Conservation (phyloP, 30 jellyfish, hydroid and myxozoan genomes). For the Chironex yamaguchii region DNA sequence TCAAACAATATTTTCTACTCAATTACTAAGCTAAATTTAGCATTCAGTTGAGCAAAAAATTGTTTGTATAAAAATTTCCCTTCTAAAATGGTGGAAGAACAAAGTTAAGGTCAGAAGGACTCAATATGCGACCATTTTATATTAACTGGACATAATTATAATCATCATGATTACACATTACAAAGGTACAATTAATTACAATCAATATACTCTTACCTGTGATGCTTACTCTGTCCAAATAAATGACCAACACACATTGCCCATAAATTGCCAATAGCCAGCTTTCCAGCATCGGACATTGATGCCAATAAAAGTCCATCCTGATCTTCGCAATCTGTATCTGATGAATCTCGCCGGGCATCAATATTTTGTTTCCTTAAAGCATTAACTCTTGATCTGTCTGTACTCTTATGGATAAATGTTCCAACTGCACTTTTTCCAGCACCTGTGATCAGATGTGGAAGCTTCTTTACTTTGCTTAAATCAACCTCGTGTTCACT, state of each 20-base stretch:
- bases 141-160: no score
- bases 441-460: not conserved
- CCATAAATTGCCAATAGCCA: not conserved
- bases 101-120: no score
- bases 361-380: not conserved
- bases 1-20: no score
- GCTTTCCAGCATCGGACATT: not conserved
- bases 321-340: not conserved
- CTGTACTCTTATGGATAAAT: not conserved
- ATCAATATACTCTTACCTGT: not conserved
- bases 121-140: no score
- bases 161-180: no score
- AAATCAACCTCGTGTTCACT: not conserved
- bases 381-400: not conserved
- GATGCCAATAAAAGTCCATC: not conserved
- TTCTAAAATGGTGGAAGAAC: no score
- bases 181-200: no score
- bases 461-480: not conserved
- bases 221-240: not conserved
- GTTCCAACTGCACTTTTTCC: not conserved
- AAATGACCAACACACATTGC: not conserved
- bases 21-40: no score
- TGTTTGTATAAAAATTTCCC: no score
- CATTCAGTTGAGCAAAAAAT: no score
- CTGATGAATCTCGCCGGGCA: not conserved